Conservation (phyloP, 2,113 vertebrate species). For the Sander vitreus region DNA sequence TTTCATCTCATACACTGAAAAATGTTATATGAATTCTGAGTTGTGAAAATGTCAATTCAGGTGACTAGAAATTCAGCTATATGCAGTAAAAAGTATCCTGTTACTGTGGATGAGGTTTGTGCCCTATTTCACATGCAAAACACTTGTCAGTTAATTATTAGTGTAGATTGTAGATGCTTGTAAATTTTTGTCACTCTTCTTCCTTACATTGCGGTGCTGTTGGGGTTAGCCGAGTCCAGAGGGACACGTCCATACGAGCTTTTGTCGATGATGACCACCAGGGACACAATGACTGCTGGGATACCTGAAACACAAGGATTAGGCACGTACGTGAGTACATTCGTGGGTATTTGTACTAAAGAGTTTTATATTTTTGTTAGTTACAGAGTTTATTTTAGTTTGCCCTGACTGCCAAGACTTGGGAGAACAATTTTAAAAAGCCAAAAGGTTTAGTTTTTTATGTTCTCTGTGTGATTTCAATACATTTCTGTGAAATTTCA, state of each 20-base stretch:
- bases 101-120: neutral
- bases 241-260: conserved; percentile 14
- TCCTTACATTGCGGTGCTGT: conserved; percentile 45
- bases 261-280: conserved; percentile 45
- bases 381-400: no score
- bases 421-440: no score
- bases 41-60: neutral
- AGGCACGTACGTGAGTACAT: neutral
- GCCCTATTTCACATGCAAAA: conserved; percentile 5
- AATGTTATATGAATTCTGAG: neutral
- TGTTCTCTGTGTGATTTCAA: no score
- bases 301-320: conserved; percentile 65
- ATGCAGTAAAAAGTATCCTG: neutral
- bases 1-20: neutral
- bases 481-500: no score
- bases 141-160: neutral
- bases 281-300: conserved; percentile 68
- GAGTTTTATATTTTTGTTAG: no score
- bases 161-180: neutral
- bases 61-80: neutral
- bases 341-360: neutral
- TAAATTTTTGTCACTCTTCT: neutral
- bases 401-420: no score
- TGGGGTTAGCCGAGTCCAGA: conserved; percentile 2
- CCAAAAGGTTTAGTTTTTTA: no score